These are phyloP conservation scores for Cairina moschata DNA, from an alignment of 2,113 vertebrate species.

Conservation along the genomic window DNA sequence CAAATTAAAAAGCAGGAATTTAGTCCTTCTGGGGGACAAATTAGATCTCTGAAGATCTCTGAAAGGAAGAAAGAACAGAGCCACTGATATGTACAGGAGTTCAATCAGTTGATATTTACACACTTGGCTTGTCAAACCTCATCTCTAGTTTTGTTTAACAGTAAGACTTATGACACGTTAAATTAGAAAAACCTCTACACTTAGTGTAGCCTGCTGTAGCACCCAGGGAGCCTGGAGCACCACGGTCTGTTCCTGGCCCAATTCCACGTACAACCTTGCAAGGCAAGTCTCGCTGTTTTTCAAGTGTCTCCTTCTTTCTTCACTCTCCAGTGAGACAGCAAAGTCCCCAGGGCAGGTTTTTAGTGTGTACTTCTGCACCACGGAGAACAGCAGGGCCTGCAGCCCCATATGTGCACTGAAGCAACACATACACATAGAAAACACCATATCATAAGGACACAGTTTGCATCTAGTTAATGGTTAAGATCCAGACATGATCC, in stretches of 20 bases:
- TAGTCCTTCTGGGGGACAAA: neutral
- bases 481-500: neutral
- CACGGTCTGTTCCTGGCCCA: neutral
- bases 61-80: neutral
- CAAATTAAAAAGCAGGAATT: neutral
- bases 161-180: neutral
- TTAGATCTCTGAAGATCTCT: neutral
- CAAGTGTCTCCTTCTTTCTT: neutral
- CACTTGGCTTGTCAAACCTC: neutral
- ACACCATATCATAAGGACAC: neutral
- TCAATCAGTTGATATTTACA: neutral
- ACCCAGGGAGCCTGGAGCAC: neutral
- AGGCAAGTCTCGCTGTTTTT: neutral
- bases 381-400: neutral
- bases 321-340: neutral
- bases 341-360: neutral
- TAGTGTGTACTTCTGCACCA: neutral
- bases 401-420: accelerated
- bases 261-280: neutral
- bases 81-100: neutral
- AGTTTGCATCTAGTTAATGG: neutral
- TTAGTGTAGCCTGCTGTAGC: neutral
- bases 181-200: neutral
- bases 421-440: neutral
- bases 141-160: neutral